Evolutionary conservation across 2,797 vertebrate genomes (phyloP).

Genomic region (Xiphorhynchus erythropygius): DNA sequence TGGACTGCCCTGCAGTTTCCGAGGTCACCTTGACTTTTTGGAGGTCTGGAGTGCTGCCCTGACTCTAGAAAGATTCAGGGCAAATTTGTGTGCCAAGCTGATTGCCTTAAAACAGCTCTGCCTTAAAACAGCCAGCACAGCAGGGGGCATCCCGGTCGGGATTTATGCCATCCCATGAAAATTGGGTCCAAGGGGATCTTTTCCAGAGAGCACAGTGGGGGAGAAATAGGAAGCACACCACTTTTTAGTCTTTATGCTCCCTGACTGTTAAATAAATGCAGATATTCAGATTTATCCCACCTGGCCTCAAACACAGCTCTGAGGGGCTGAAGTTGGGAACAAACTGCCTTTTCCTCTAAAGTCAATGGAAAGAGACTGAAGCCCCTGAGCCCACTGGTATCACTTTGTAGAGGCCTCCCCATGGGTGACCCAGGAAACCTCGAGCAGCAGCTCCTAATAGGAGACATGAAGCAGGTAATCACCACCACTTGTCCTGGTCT

Average conservation of each 20-base stretch:
- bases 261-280: neutral
- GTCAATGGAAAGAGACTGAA: neutral
- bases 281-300: neutral
- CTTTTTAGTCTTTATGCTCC: neutral
- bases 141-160: neutral
- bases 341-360: neutral
- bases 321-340: neutral
- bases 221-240: neutral
- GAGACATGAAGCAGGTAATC: neutral
- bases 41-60: neutral
- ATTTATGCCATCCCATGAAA: neutral
- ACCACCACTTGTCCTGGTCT: neutral
- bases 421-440: neutral
- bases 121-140: neutral
- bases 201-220: neutral
- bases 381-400: neutral
- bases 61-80: neutral
- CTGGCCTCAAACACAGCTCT: neutral
- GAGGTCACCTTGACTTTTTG: neutral
- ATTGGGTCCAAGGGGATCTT: neutral
- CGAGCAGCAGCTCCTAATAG: rapidly evolving
- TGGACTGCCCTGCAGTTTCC: neutral
- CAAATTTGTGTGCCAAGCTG: neutral
- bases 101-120: neutral
- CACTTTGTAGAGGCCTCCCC: neutral